Evolutionary conservation across 2,888 invertebrate genomes (phyloP).

Genomic region (Aelia acuminata): DNA sequence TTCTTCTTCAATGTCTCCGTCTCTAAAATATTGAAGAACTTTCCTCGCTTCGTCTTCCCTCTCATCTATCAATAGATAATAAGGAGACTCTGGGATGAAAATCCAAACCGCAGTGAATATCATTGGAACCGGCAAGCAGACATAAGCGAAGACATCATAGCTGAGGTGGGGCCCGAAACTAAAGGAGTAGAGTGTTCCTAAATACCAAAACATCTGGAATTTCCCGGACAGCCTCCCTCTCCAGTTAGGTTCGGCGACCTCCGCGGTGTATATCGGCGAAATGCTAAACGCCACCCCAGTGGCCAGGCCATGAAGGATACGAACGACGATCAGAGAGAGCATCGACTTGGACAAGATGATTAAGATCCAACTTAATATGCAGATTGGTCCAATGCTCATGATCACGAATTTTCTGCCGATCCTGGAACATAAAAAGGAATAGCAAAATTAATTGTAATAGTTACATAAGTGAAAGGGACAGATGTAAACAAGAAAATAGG

Average conservation of each 20-base stretch:
- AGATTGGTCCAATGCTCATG: conserved; percentile 61
- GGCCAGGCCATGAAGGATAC: conserved; percentile 64
- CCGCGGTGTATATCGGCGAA: conserved; percentile 65
- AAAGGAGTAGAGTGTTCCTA: conserved; percentile 63
- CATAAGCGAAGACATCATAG: conserved; percentile 67
- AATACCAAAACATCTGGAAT: conserved; percentile 63
- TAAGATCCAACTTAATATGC: conserved; percentile 62
- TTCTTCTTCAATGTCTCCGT: background rate
- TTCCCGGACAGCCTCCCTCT: conserved; percentile 64
- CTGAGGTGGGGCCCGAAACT: conserved; percentile 65
- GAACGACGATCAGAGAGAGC: conserved; percentile 63
- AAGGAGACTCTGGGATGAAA: conserved; percentile 75
- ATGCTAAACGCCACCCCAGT: conserved; percentile 64
- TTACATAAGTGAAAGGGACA: no score
- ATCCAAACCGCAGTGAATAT: conserved; percentile 56
- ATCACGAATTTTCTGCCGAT: conserved; percentile 63
- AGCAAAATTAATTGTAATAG: no score
- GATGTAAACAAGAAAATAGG: no score
- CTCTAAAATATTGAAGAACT: conserved; percentile 59
- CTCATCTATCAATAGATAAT: conserved; percentile 74
- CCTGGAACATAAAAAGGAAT: background rate
- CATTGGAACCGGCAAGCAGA: conserved; percentile 39
- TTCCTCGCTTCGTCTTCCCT: conserved; percentile 67
- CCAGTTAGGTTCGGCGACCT: conserved; percentile 64
- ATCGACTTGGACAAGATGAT: conserved; percentile 59